Base-by-base conservation (phyloP, 1,140 invertebrate genomes). In the Zeugodacus cucurbitae region DNA sequence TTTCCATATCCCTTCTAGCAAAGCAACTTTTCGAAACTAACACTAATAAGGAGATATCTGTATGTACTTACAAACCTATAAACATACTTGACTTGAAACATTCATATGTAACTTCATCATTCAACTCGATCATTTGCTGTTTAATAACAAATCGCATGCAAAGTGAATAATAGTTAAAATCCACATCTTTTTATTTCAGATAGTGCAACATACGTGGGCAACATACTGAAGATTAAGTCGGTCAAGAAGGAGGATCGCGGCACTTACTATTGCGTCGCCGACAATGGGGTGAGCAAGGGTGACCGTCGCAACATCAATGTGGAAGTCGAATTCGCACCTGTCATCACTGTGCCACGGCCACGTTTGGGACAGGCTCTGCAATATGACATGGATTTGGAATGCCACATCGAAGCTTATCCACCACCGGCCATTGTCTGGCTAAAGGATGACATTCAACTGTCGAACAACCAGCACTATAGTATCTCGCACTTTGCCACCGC, bases 231-330 rank as follows among this genome's bases (percentile, higher is more conserved):
- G 93, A 98, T 99, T 87, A 94, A 95, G 41, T 90, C 94, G 0
- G 96, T 98, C n/a, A 95, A 95, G 62, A 98, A 98, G 92, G 97
- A 98, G 93, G 97, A 98, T 93, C 95, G 97, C 70, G 98, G 98
- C 59, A 98, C 97, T 0, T 98, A 98, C 93, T 98, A 98, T 92
- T 99, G 98, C 90, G 97, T 98, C 20, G 98, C 98, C 41, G 98
- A 98, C 91, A 98, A 99, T 92, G 96, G 96, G 34, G 97, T 98
- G 1, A 97, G 97, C 82, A 96, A 96, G 90, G 97, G 97, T 1
- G 96, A 97, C 7, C 94, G 97, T 57, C 94, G 97, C 90, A 98
- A 98, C 91, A 97, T 98, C 89, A 97, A 97, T 88, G 95, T 98
- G 1, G 97, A 98, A 94, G 97, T 98, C 34, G 97, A 98, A 94